Evolutionary conservation across 2,113 vertebrate species (phyloP), one percentile per base, ranked within the genome.

Genomic region (Alethe castanea): DNA sequence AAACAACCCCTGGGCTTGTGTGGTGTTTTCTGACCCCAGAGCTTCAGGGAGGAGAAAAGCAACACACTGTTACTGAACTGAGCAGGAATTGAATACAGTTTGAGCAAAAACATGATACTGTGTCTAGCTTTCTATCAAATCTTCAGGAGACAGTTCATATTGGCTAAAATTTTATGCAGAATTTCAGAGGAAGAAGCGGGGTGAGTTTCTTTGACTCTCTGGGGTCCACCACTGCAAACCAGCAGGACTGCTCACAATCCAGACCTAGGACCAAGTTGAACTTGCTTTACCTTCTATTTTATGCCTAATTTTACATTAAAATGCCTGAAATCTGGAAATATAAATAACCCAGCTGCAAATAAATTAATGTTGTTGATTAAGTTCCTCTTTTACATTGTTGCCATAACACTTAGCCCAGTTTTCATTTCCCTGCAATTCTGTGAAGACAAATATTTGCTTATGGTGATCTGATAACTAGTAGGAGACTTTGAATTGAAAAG

Each of bases 21-120:
- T 2, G 9, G 19, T 54, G n/a, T 5, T 61, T 26, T 81, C 44
- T 25, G 36, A 62, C 44, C 44, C 12, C 2, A 4, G 8, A 0
- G 1, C 29, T 88, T 24, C 19, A 29, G 31, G n/a, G 17, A 82
- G 54, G 40, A 92, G 20, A 38, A 81, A 87, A 71, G 22, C 52
- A 79, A 14, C 14, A 5, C 6, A 3, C 13, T 45, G 33, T 18
- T 59, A 25, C n/a, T 18, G 26, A 71, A 40, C 20, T 12, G 19
- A 40, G 72, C 80, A n/a, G 13, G n/a, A 73, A 44, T 1, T 8
- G 2, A 74, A 36, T 8, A 19, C 2, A 52, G 12, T 36, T 40
- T 33, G 38, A 78, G 40, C 3, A 76, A 69, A 91, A 65, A 1
- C 26, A 18, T 15, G 14, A 54, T 52, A 19, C 8, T 16, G 9